These are phyloP conservation scores for Abramis brama DNA, from an alignment of 2,113 vertebrate species.

Conservation along the genomic window DNA sequence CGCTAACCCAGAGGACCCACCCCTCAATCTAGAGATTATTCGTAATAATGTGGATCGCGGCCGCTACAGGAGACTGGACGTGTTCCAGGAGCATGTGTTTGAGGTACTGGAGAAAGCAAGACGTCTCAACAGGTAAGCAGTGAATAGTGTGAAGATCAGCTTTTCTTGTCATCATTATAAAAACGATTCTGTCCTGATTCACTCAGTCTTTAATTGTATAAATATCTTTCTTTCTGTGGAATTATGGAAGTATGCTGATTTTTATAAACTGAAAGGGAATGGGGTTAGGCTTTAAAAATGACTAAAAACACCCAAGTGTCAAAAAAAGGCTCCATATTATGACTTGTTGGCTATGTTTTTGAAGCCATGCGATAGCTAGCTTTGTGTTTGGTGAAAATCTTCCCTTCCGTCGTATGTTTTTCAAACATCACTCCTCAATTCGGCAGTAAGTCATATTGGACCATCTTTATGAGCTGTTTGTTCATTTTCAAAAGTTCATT, in stretches of 20 bases:
- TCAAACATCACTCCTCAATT: not conserved
- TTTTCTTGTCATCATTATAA: not conserved
- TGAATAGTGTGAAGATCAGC: not conserved
- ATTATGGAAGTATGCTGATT: not conserved
- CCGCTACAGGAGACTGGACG: slow-evolving; percentile 89
- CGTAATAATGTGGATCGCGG: slow-evolving; percentile 91
- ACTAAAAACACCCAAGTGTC: not conserved
- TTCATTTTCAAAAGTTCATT: not conserved
- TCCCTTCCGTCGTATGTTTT: not conserved
- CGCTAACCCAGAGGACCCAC: slow-evolving; percentile 84
- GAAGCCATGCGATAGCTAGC: not conserved
- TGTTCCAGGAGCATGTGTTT: slow-evolving; percentile 99
- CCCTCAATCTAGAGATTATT: slow-evolving; percentile 93
- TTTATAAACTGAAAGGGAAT: not conserved
- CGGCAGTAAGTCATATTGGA: not conserved
- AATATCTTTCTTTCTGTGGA: not conserved
- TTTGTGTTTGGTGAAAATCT: not conserved
- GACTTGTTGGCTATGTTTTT: not conserved
- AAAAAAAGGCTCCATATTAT: not conserved
- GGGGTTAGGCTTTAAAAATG: not conserved
- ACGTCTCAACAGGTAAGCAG: slow-evolving; percentile 87
- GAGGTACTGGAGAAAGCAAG: slow-evolving; percentile 95
- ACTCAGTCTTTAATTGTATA: not conserved
- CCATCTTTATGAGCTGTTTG: not conserved
- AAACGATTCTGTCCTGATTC: not conserved